These are phyloP conservation scores for Cryptotis parvus DNA, from an alignment of 2,113 vertebrate species.

Conservation along the genomic window DNA sequence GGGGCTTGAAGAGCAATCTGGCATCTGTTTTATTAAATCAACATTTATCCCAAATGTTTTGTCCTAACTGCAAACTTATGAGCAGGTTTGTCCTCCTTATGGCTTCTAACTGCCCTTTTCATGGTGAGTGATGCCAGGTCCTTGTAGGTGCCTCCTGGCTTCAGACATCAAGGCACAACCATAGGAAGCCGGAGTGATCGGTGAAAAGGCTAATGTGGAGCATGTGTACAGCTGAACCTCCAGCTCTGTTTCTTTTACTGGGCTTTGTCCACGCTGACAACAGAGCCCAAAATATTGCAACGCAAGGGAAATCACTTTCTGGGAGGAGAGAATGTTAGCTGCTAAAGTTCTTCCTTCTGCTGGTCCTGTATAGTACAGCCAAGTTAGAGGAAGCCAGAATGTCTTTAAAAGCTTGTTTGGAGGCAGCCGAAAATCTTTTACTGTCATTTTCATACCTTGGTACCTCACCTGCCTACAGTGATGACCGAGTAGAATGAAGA, in stretches of 20 bases:
- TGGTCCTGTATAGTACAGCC: too few species aligned
- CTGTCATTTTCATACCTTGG: not conserved
- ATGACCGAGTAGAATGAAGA: not conserved
- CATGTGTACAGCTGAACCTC: not conserved
- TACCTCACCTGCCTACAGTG: not conserved
- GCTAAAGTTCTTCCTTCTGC: not conserved
- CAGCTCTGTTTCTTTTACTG: not conserved
- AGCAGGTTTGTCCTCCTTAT: not conserved
- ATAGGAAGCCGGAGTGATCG: not conserved
- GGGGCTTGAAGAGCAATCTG: too few species aligned
- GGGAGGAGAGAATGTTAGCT: not conserved
- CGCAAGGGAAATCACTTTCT: not conserved
- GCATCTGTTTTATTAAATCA: not conserved
- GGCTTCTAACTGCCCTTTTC: not conserved
- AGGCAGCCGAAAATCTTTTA: not conserved
- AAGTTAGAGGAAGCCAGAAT: not conserved
- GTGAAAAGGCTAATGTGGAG: not conserved
- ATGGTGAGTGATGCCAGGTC: too few species aligned
- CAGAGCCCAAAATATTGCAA: not conserved
- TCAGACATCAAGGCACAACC: fast-evolving
- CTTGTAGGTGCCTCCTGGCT: fast-evolving
- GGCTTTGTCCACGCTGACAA: not conserved
- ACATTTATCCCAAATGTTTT: not conserved
- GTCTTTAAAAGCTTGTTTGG: not conserved
- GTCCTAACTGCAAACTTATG: not conserved